phyloP scores from a whole-genome alignment of 2,888 invertebrate genomes.

The Hydraecia micacea region DNA sequence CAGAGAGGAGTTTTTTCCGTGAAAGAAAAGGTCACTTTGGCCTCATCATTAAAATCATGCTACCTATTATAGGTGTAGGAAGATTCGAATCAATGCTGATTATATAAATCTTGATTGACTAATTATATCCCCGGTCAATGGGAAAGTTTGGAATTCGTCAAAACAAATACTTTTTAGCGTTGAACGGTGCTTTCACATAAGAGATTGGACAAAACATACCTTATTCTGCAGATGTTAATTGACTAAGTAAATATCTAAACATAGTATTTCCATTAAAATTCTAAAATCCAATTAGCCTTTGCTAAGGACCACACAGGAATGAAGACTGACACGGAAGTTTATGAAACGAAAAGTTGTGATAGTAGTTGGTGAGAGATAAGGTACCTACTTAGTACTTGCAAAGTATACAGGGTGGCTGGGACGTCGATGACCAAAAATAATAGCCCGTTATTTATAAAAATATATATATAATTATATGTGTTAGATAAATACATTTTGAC shows the following conservation, averaged over 20 bases:
- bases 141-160: constrained; percentile 21
- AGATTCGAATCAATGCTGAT: background rate
- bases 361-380: background rate
- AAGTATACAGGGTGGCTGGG: too few species aligned
- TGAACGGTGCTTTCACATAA: constrained; percentile 33
- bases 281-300: constrained; percentile 12
- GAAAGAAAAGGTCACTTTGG: background rate
- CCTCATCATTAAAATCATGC: background rate
- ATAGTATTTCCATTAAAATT: constrained; percentile 42
- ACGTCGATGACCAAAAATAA: too few species aligned
- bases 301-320: background rate
- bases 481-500: too few species aligned
- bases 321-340: background rate
- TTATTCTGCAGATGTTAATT: constrained; percentile 25
- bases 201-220: constrained; percentile 18
- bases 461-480: too few species aligned
- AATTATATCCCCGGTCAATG: background rate
- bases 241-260: constrained; percentile 38
- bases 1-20: background rate
- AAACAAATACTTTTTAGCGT: constrained; percentile 25
- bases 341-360: background rate
- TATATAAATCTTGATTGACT: background rate
- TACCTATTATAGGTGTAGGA: background rate
- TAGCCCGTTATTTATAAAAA: too few species aligned
- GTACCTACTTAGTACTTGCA: background rate